Conservation (phyloP, 1,140 invertebrate genomes). For the Catajapyx aquilonaris region DNA sequence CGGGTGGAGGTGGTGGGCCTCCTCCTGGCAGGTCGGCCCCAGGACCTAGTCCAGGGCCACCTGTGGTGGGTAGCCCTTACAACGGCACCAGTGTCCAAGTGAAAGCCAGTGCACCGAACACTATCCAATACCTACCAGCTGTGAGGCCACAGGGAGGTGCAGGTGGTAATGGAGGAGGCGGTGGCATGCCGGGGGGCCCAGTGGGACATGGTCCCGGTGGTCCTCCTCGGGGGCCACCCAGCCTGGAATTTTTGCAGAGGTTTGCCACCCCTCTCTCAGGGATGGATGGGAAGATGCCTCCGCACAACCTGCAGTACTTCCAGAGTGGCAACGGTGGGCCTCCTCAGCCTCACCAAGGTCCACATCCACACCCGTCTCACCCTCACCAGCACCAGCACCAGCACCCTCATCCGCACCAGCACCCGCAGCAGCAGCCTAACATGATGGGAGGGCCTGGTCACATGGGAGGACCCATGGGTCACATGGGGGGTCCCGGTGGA, state of each 20-base stretch:
- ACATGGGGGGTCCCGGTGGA: slow-evolving; percentile 16
- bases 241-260: slow-evolving; percentile 75
- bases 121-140: slow-evolving; percentile 91
- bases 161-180: no score
- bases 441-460: slow-evolving; percentile 7
- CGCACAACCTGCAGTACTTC: slow-evolving; percentile 54
- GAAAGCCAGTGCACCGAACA: slow-evolving; percentile 89
- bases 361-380: no score
- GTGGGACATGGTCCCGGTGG: slow-evolving; percentile 11
- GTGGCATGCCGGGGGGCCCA: slow-evolving; percentile 9
- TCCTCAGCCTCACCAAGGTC: no score
- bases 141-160: slow-evolving; percentile 42
- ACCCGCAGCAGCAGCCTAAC: no score
- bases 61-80: no score
- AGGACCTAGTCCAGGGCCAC: neutral
- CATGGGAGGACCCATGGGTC: slow-evolving; percentile 12
- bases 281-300: slow-evolving; percentile 46
- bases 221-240: slow-evolving; percentile 63
- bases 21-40: slow-evolving; percentile 6
- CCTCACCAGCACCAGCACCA: no score
- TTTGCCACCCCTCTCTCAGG: slow-evolving; percentile 55
- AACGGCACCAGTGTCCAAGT: slow-evolving; percentile 76
- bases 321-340: slow-evolving; percentile 30
- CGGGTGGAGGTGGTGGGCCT: no score
- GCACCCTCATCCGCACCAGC: no score